phyloP scores from a whole-genome alignment of 2,113 vertebrate genomes.

The Chaetura pelagica region DNA sequence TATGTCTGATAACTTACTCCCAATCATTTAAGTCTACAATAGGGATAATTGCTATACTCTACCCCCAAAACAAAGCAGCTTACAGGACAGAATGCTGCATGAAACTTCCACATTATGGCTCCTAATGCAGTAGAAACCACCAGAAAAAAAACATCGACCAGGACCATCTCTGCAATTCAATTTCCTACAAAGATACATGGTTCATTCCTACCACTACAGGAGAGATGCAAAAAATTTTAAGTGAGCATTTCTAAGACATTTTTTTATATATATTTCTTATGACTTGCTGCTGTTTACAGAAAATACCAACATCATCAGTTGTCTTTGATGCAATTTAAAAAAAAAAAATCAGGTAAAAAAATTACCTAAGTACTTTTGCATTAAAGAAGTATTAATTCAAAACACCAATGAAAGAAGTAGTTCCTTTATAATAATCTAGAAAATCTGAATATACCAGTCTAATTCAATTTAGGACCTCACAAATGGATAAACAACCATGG shows the following conservation, averaged over 20 bases:
- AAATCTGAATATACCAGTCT: not conserved
- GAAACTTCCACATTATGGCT: not conserved
- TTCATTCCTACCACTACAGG: not conserved
- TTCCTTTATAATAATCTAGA: not conserved
- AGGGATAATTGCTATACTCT: not conserved
- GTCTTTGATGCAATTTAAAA: not conserved
- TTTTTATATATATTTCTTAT: not conserved
- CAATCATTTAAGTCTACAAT: not conserved
- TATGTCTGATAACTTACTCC: not conserved
- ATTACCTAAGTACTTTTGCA: not conserved
- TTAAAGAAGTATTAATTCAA: not conserved
- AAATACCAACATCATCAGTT: not conserved
- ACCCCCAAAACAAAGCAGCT: not conserved
- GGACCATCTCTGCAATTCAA: not conserved
- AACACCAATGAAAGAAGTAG: not conserved
- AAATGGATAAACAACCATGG: not conserved
- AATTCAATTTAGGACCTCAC: not conserved
- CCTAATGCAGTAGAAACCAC: not conserved
- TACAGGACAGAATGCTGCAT: not conserved
- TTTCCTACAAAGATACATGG: not conserved
- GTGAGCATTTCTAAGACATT: not conserved
- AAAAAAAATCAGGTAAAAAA: not conserved
- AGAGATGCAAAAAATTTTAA: not conserved
- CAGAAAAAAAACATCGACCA: not conserved
- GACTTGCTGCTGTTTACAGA: not conserved